Evolutionary conservation across 2,797 vertebrate genomes (phyloP).

Genomic region (Trichosurus vulpecula): DNA sequence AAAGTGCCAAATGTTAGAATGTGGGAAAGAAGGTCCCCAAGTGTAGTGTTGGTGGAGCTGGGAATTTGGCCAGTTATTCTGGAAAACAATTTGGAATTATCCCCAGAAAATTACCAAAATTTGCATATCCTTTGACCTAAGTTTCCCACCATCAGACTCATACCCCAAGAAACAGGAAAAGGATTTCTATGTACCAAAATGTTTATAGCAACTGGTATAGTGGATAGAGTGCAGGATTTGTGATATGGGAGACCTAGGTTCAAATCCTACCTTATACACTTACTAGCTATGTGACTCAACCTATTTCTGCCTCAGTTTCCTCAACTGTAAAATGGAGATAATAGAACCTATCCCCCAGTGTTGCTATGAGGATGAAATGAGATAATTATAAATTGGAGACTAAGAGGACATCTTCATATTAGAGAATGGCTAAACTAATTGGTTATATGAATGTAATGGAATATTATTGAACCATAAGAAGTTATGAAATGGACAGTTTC

Average conservation of each 20-base stretch:
- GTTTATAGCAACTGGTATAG: neutral
- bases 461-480: neutral
- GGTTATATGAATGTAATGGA: neutral
- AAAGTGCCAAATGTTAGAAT: neutral
- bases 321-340: neutral
- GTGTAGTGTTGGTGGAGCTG: neutral
- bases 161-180: neutral
- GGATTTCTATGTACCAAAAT: neutral
- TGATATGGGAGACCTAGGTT: neutral
- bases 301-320: neutral
- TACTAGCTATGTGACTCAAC: neutral
- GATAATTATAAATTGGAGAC: neutral
- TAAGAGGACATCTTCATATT: neutral
- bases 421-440: neutral
- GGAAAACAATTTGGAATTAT: neutral
- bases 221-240: neutral
- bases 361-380: neutral
- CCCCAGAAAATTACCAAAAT: neutral
- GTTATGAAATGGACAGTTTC: neutral
- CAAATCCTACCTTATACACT: neutral
- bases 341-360: neutral
- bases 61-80: neutral
- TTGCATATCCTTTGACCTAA: neutral
- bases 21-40: neutral
- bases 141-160: neutral